Base-by-base conservation (phyloP, 2,888 invertebrate genomes). In the Fragum sueziense region DNA sequence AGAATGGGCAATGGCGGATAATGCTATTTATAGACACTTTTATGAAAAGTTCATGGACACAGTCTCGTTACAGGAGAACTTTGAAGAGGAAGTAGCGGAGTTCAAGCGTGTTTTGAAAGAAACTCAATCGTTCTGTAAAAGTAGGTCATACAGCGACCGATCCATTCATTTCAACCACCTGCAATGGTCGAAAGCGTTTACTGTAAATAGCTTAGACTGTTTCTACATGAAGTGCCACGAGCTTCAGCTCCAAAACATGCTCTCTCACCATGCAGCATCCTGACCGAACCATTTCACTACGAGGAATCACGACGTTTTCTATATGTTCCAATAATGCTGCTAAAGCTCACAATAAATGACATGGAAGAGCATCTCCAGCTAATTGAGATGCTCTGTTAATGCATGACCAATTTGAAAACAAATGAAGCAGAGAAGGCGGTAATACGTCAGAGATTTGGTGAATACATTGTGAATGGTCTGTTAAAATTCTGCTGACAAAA, bases 1-100 rank as follows among this genome's bases (percentile, higher is more conserved):
- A n/a, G 41, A 76, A 11, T 90, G 89, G 88, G 87, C 88, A 34
- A 65, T 70, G 27, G 90, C 89, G 3, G 91, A 91, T 68, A 80
- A 88, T 70, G 47, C 78, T 7, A 80, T 91, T 29, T 91, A 91
- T 74, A 79, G 88, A 20, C 80, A 85, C 71, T 91, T 90, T 74
- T 82, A 82, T 33, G 33, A 67, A n/a, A 86, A 80, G 29, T 87
- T 91, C 52, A 80, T 85, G 78, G 31, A 70, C 2, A 78, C 74
- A 31, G 62, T 91, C 4, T 54, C 75, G 37, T 57, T 73, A 59
- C 80, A 82, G 20, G 29, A 27, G 9, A 68, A 74, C 17, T 70
- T 89, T n/a, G 57, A 71, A 14, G 67, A 76, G 25, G 88, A 89
- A 70, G 71, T 83, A 17, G 11, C 52, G 11, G 47, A 80, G 57